Evolutionary conservation across 1,140 invertebrate species (phyloP).

Genomic region (Chymomyza costata): DNA sequence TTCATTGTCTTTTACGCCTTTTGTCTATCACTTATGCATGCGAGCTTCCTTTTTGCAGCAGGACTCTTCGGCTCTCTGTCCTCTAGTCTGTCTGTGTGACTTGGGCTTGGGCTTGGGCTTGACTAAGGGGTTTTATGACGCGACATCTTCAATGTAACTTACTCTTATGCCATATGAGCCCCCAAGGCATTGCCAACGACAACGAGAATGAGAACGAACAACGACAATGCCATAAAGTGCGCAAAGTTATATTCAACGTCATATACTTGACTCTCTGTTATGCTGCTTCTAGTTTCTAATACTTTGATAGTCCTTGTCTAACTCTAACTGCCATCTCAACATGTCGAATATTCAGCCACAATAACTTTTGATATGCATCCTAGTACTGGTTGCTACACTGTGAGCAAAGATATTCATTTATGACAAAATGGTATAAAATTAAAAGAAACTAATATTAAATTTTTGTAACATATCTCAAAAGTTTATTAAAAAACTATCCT

Average conservation of each 20-base stretch:
- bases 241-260: conserved; percentile 56
- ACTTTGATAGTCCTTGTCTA: conserved; percentile 62
- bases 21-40: conserved; percentile 67
- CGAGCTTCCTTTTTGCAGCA: too few species aligned
- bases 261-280: conserved; percentile 17
- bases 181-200: conserved; percentile 40
- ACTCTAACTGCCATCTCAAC: conserved; percentile 1
- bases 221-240: conserved; percentile 50
- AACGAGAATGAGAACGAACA: too few species aligned
- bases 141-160: too few species aligned
- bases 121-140: conserved; percentile 62
- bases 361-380: conserved; percentile 55
- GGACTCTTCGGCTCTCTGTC: too few species aligned
- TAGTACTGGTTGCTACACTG: conserved; percentile 1
- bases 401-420: too few species aligned
- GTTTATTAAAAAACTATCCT: too few species aligned
- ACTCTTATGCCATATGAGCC: conserved; percentile 47
- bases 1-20: conserved; percentile 53
- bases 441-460: too few species aligned
- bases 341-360: conserved; percentile 49
- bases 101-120: conserved; percentile 25
- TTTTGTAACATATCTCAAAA: too few species aligned
- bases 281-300: conserved; percentile 34
- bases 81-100: too few species aligned
- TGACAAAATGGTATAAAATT: too few species aligned